A percentile compares a stretch with the other conserved stretches of the same genome.
Conservation (phyloP, 2,113 vertebrate genomes). For the Myanophis thanlyinensis region DNA sequence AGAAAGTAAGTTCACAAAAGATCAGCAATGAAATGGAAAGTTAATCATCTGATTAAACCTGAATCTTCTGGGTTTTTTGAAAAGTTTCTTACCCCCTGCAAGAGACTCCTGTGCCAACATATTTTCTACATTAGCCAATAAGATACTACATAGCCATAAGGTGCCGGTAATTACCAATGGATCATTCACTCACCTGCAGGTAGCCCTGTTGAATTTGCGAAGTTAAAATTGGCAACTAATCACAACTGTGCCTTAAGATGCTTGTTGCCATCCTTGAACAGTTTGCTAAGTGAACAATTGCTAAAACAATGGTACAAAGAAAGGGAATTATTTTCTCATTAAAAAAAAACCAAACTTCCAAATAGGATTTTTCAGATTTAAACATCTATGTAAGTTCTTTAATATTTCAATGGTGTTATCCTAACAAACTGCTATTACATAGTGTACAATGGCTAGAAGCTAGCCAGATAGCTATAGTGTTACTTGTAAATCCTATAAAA, state of each 20-base stretch:
- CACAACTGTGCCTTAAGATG: constrained; percentile 29
- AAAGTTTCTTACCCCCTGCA: constrained; percentile 51
- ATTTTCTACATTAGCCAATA: constrained; percentile 35
- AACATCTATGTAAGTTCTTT: constrained; percentile 33
- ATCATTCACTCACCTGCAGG: constrained; percentile 19
- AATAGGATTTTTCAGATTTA: constrained; percentile 35
- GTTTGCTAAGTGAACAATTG: constrained; percentile 51
- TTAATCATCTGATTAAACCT: constrained; percentile 45
- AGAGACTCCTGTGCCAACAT: constrained; percentile 38
- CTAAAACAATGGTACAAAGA: constrained; percentile 54
- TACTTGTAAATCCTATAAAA: constrained; percentile 54
- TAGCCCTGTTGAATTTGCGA: constrained; percentile 42
- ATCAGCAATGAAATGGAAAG: constrained; percentile 54
- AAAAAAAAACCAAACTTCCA: neutral
- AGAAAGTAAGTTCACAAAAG: constrained; percentile 44
- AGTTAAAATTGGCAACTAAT: constrained; percentile 25
- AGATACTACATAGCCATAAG: constrained; percentile 20
- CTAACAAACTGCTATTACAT: constrained; percentile 41
- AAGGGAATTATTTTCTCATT: constrained; percentile 10
- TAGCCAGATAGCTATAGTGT: constrained; percentile 52
- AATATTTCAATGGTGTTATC: constrained; percentile 38
- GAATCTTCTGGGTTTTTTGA: constrained; percentile 51
- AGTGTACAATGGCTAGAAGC: constrained; percentile 29
- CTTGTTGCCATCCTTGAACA: constrained; percentile 41
- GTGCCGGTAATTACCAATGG: constrained; percentile 45